Base-by-base conservation (phyloP, 2,113 vertebrate species). In the Coturnix japonica region DNA sequence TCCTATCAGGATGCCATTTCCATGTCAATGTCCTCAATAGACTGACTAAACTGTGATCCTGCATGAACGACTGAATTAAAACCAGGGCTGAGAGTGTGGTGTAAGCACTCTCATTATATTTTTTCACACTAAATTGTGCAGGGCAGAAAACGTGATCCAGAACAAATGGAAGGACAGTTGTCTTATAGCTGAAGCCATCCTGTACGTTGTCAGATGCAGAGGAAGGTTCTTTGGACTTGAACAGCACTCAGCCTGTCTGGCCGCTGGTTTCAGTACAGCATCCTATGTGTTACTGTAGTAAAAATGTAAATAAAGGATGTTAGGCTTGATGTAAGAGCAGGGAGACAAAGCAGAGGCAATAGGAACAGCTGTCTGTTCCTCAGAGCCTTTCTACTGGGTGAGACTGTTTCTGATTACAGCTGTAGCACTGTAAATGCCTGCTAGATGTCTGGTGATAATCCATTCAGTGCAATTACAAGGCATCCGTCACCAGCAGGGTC, bases 401-500 rank as follows among this genome's bases (percentile, higher is more conserved):
- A 47, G 69, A 74, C 77, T 93, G 90, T 90, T 95, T 85, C 85
- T 93, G 85, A 90, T 91, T 90, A 88, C 88, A 90, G 93, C 95
- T 78, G 83, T 74, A 83, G 92, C 90, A 35, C 95, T 83, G 90
- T 60, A 77, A 90, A 65, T 81, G 93, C 93, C 86, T 95, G 94
- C 87, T 67, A 57, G 83, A 81, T 93, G 95, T 90, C 92, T 94
- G 92, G 76, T 84, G 95, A 91, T 94, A 92, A 95, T 94, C 95
- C 95, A 93, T 94, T 94, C 88, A 72, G 73, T 95, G 95, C 95
- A 94, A 94, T 95, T 90, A 93, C 92, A 84, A 94, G 92, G 92
- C 88, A 94, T 94, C 94, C 76, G 16, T 94, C 93, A 95, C 81
- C 93, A 94, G 93, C 92, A 75, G 95, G 93, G 95, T 30, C 95